phyloP scores from a whole-genome alignment of 2,113 vertebrate genomes.

The Girardinichthys multiradiatus region DNA sequence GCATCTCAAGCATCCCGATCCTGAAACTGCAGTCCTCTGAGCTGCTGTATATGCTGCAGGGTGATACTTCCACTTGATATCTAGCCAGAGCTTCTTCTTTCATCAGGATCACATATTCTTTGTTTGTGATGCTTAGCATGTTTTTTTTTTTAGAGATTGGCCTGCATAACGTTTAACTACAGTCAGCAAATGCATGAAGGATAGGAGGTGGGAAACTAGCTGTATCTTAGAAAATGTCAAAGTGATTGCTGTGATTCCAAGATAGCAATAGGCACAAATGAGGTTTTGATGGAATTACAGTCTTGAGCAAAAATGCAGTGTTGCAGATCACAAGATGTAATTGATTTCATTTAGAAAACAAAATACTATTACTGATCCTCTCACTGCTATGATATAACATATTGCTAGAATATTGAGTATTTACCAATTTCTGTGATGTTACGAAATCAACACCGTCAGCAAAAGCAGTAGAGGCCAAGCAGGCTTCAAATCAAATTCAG shows the following conservation, averaged over 20 bases:
- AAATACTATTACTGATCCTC: no score
- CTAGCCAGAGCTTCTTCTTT: constrained; percentile 19
- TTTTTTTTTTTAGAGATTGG: constrained; percentile 21
- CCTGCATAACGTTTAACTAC: constrained; percentile 29
- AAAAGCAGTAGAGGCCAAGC: no score
- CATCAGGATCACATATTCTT: constrained; percentile 30
- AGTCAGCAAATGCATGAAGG: constrained; percentile 23
- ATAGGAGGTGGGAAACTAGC: constrained; percentile 26
- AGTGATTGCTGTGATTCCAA: constrained; percentile 9
- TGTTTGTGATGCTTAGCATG: constrained; percentile 17
- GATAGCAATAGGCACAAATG: background rate
- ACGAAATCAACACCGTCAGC: no score
- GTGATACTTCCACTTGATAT: constrained; percentile 50
- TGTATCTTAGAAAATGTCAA: constrained; percentile 19
- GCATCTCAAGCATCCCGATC: constrained; percentile 58
- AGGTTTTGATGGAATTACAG: background rate
- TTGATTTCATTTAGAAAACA: background rate
- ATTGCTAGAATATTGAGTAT: no score
- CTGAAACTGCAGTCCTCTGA: constrained; percentile 67
- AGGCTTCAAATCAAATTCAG: no score
- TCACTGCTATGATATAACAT: no score
- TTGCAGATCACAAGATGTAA: background rate
- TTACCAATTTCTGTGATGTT: no score
- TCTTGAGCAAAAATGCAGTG: background rate
- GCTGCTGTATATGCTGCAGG: constrained; percentile 49